Evolutionary conservation across 1,140 invertebrate species (phyloP).

Genomic region (Anagrus nilaparvatae): DNA sequence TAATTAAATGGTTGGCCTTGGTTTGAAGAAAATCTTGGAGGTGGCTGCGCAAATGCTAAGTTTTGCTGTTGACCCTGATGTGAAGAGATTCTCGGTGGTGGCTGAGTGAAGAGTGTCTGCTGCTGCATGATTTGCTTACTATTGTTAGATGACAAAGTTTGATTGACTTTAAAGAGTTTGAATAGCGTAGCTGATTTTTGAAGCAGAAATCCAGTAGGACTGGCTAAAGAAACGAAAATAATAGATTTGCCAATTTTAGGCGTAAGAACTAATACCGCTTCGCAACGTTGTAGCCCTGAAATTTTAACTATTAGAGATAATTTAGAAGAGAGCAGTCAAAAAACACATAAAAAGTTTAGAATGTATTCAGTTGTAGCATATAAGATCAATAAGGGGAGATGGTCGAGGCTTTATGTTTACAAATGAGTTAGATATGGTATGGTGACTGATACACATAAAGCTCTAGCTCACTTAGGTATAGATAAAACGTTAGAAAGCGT

Average conservation of each 20-base stretch:
- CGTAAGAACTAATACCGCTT: conserved; percentile 17
- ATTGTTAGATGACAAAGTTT: too few species aligned
- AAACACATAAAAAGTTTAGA: conserved; percentile 9
- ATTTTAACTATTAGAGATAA: conserved; percentile 10
- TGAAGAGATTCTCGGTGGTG: too few species aligned
- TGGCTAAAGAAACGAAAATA: conserved; percentile 8
- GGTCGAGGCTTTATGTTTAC: conserved; percentile 7
- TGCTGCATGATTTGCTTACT: too few species aligned
- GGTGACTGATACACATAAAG: conserved; percentile 1
- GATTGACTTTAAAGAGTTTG: too few species aligned
- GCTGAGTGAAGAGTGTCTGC: too few species aligned
- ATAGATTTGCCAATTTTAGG: conserved; percentile 5
- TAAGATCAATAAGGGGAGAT: conserved; percentile 8
- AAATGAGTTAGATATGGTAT: conserved; percentile 5
- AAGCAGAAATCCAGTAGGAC: background rate
- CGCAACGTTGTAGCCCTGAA: conserved; percentile 18
- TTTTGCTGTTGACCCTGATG: too few species aligned
- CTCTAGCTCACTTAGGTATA: too few species aligned
- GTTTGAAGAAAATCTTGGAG: too few species aligned
- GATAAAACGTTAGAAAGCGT: too few species aligned
- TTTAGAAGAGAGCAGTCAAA: conserved; percentile 2
- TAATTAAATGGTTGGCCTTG: too few species aligned
- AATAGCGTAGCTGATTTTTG: background rate
- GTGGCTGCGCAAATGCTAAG: too few species aligned
- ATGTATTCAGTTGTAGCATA: conserved; percentile 10